Evolutionary conservation across 2,797 vertebrate species (phyloP).

Genomic region (Ptychobarbus kaznakovi): DNA sequence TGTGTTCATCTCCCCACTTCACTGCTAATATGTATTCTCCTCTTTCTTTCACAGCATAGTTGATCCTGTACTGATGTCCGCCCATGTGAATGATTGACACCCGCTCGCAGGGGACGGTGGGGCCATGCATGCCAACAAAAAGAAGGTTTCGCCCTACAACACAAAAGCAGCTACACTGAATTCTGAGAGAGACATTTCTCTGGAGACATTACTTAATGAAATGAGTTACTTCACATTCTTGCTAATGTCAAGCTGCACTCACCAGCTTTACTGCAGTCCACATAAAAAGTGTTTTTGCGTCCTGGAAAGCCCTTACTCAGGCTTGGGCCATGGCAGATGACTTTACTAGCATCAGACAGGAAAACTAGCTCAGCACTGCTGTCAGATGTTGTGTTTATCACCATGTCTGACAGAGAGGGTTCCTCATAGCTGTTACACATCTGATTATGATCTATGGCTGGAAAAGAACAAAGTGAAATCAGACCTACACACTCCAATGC

Average conservation of each 20-base stretch:
- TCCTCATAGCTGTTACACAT: neutral
- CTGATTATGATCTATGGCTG: conserved; percentile 6
- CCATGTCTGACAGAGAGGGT: neutral
- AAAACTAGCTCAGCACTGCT: conserved; percentile 46
- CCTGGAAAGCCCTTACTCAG: conserved; percentile 76
- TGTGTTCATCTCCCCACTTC: conserved; percentile 40
- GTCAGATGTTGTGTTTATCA: conserved; percentile 36
- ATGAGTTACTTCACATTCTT: neutral
- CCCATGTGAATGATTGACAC: conserved; percentile 80
- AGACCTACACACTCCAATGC: neutral
- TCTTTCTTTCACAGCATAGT: conserved; percentile 67
- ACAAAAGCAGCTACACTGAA: conserved; percentile 2
- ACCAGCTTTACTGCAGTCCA: conserved; percentile 83
- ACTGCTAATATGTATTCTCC: conserved; percentile 23
- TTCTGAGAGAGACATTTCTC: neutral
- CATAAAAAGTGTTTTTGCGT: conserved; percentile 79
- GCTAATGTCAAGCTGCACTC: conserved; percentile 27
- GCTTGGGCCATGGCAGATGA: conserved; percentile 78
- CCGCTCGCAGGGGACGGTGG: conserved; percentile 78
- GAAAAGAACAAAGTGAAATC: neutral
- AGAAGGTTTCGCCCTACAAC: conserved; percentile 71
- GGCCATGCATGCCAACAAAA: conserved; percentile 79
- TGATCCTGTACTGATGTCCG: conserved; percentile 75
- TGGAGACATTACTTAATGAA: neutral
- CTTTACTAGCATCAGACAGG: conserved; percentile 74